Percentiles rank a stretch among this genome's conserved stretches.
Conservation (phyloP, 2,888 invertebrate species). For the Sinhomidia bicolor region DNA sequence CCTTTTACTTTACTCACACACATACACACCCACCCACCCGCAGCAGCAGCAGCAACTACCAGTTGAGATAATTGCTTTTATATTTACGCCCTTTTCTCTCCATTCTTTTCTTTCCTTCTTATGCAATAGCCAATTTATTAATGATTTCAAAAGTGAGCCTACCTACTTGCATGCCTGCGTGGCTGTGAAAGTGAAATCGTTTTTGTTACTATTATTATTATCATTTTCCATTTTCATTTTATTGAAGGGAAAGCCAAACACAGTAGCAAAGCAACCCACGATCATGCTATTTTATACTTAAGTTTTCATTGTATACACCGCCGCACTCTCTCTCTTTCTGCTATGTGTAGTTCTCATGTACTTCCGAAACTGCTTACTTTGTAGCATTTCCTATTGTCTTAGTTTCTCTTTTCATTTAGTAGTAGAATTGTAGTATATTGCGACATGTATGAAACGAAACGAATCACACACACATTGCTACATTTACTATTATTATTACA, state of each 20-base stretch:
- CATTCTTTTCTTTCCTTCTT: no score
- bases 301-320: not conserved
- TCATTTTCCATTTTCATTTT: not conserved
- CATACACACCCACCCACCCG: no score
- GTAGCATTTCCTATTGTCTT: conserved; percentile 23
- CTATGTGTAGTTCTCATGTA: no score
- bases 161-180: no score
- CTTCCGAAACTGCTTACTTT: conserved; percentile 4
- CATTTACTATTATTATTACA: no score
- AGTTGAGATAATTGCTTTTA: not conserved
- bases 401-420: not conserved
- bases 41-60: not conserved
- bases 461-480: no score
- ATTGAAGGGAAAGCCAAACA: conserved; percentile 3
- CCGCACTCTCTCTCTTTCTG: not conserved
- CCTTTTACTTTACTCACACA: not conserved
- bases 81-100: not conserved
- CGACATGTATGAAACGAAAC: not conserved
- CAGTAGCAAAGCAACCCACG: not conserved
- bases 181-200: conserved; percentile 11
- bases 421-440: not conserved
- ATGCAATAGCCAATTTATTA: conserved; percentile 48
- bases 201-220: conserved; percentile 6
- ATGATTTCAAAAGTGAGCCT: conserved; percentile 45
- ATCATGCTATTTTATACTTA: not conserved